These are phyloP conservation scores for Coelinius sp. DNA, from an alignment of 2,888 invertebrate species.

Conservation along the genomic window DNA sequence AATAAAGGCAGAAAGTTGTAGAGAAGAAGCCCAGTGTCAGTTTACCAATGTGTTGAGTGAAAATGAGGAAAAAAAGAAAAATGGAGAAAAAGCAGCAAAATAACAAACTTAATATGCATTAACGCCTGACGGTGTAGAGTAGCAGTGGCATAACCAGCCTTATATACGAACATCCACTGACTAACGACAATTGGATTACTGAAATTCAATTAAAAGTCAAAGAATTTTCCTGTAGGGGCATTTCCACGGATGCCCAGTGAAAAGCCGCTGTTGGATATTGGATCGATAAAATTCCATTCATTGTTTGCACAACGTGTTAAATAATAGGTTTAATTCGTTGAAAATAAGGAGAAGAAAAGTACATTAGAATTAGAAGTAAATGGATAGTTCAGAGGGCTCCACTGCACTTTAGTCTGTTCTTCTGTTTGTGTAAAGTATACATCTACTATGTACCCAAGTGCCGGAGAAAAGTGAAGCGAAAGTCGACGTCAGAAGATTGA, in stretches of 20 bases:
- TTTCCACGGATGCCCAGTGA: constrained; percentile 55
- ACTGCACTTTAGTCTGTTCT: neutral
- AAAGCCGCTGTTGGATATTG: neutral
- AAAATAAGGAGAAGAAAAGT: neutral
- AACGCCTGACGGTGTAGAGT: neutral
- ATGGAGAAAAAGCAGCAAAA: neutral
- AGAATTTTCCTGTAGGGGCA: constrained; percentile 57
- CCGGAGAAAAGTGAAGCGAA: neutral
- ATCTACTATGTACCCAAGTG: constrained; percentile 2
- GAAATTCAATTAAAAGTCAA: constrained; percentile 65
- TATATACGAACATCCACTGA: neutral
- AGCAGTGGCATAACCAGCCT: neutral
- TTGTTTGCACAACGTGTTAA: neutral
- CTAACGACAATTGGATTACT: constrained; percentile 62
- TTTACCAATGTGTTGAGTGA: constrained; percentile 6
- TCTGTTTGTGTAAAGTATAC: neutral
- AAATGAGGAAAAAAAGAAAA: no score
- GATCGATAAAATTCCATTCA: constrained; percentile 22
- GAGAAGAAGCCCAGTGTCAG: constrained; percentile 1
- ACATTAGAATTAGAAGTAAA: neutral
- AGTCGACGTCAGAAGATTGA: constrained; percentile 6
- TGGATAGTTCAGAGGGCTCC: neutral
- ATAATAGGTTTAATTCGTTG: neutral
- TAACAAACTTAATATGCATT: neutral
- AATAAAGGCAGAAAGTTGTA: no score